A percentile compares a stretch with the other conserved stretches of the same genome.
Conservation (phyloP, 2,888 invertebrate species). For the Crossocerus cetratus region DNA sequence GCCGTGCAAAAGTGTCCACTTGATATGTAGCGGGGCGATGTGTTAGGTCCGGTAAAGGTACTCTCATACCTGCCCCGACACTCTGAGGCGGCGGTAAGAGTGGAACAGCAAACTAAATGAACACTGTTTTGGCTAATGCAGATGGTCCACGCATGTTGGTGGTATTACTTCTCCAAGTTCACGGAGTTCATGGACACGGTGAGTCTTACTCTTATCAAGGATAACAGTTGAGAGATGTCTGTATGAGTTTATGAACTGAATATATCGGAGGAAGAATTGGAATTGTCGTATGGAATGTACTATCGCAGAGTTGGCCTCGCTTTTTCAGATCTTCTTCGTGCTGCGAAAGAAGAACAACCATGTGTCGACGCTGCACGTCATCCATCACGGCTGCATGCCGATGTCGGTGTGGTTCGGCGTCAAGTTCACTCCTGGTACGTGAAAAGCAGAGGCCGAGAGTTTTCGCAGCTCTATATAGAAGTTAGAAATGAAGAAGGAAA, state of each 20-base stretch:
- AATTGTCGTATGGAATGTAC: not conserved
- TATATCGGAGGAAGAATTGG: no score
- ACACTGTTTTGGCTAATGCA: constrained; percentile 76
- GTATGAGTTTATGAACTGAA: no score
- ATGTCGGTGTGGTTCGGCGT: constrained; percentile 98
- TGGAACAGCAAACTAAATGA: no score
- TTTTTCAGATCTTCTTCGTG: constrained; percentile 92
- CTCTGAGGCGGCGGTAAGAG: no score
- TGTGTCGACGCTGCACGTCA: constrained; percentile 94
- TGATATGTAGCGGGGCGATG: no score
- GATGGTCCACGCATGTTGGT: constrained; percentile 97
- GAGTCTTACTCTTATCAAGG: constrained; percentile 76
- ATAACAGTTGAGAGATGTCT: not conserved
- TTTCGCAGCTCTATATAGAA: no score
- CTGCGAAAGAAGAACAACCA: constrained; percentile 96
- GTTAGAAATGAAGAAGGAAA: no score
- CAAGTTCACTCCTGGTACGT: constrained; percentile 93
- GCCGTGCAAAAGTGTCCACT: no score
- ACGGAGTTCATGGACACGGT: constrained; percentile 98
- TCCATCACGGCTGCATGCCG: constrained; percentile 98
- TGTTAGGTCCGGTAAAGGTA: no score
- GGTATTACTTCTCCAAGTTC: constrained; percentile 98
- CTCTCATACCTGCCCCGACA: no score
- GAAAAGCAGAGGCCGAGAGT: constrained; percentile 1
- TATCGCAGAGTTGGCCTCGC: not conserved